phyloP scores from a whole-genome alignment of 2,888 invertebrate species.

The Hirtodrosophila histrioides region DNA sequence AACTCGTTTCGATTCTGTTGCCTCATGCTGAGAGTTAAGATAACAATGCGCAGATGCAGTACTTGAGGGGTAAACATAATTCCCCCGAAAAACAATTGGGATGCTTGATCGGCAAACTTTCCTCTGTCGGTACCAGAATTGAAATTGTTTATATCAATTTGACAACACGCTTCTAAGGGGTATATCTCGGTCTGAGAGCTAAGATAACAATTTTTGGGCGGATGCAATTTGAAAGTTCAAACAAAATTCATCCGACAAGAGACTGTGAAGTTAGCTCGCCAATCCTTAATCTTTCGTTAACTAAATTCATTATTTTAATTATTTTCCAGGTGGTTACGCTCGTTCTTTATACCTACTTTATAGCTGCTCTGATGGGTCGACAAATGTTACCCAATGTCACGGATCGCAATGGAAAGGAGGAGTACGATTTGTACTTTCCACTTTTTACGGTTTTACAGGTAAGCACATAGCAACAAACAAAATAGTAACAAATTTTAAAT shows the following conservation, averaged over 20 bases:
- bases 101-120: background rate
- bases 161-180: background rate
- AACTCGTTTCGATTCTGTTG: background rate
- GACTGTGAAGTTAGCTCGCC: too few species aligned
- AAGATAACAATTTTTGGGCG: constrained; percentile 4
- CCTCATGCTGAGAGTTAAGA: constrained; percentile 15
- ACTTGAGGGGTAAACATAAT: background rate
- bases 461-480: constrained; percentile 41
- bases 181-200: constrained; percentile 5
- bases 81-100: constrained; percentile 2
- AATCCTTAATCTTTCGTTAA: too few species aligned
- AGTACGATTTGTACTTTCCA: constrained; percentile 94
- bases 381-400: constrained; percentile 89
- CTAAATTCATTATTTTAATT: too few species aligned
- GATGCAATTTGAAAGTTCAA: too few species aligned
- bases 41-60: constrained; percentile 20
- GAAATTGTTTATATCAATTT: background rate
- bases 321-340: constrained; percentile 93
- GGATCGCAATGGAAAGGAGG: constrained; percentile 85
- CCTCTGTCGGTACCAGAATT: too few species aligned
- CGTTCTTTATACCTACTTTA: constrained; percentile 95
- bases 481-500: constrained; percentile 16
- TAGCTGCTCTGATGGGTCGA: constrained; percentile 93
- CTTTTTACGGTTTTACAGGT: constrained; percentile 96
- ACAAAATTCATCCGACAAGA: background rate